phyloP scores from a whole-genome alignment of 2,797 vertebrate species.

The Myiothlypis chrysogaster region DNA sequence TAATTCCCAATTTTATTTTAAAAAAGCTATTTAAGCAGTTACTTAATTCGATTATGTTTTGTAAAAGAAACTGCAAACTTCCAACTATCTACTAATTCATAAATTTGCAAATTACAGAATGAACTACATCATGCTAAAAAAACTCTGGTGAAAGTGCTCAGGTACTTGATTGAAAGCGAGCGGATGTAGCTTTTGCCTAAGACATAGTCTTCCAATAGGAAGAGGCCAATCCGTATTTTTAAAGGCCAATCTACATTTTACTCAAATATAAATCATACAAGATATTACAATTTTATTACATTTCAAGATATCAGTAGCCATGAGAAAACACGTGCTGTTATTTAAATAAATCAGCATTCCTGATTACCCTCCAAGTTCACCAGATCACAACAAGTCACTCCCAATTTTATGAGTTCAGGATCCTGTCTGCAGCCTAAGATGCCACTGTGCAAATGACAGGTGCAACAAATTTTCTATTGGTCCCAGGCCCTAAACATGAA shows the following conservation, averaged over 20 bases:
- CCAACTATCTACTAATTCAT: neutral
- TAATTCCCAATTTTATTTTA: neutral
- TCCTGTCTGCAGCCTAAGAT: neutral
- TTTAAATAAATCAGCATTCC: neutral
- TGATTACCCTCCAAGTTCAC: neutral
- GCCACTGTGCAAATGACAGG: neutral
- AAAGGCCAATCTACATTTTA: neutral
- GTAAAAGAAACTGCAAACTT: neutral
- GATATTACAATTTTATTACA: neutral
- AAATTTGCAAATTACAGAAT: neutral
- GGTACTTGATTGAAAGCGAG: neutral
- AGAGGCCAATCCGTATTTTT: neutral
- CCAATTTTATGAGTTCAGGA: neutral
- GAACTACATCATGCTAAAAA: neutral
- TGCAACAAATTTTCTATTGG: neutral
- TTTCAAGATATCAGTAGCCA: neutral
- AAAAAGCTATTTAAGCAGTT: neutral
- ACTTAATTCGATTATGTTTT: neutral
- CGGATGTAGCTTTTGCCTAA: neutral
- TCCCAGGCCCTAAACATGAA: neutral
- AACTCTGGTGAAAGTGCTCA: neutral
- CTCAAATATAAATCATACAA: neutral
- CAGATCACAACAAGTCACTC: neutral
- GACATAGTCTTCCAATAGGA: neutral
- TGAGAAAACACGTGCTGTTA: neutral